Evolutionary conservation across 2,797 vertebrate species (phyloP).

Genomic region (Hylomyscus alleni): DNA sequence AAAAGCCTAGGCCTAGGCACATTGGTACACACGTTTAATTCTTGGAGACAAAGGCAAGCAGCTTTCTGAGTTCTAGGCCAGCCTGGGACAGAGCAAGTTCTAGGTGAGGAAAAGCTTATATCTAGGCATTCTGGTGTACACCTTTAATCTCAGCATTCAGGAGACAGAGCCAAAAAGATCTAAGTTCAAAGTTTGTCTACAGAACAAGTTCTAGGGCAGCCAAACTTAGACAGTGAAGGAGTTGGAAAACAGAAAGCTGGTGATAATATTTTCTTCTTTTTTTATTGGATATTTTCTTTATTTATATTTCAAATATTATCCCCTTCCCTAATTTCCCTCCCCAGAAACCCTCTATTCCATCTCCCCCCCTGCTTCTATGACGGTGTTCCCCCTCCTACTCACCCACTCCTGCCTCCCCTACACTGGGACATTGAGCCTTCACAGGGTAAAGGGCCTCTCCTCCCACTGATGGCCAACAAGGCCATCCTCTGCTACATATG

Average conservation of each 20-base stretch:
- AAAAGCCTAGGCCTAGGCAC: too few species aligned
- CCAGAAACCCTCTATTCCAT: too few species aligned
- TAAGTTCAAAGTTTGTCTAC: background rate
- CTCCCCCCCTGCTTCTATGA: too few species aligned
- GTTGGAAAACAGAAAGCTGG: background rate
- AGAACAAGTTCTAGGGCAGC: background rate
- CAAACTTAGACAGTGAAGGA: background rate
- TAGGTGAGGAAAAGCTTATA: background rate
- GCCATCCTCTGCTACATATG: too few species aligned
- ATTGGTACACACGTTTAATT: background rate
- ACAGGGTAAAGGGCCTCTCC: too few species aligned
- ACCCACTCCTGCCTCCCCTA: too few species aligned
- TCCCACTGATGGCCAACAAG: too few species aligned
- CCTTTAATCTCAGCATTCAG: background rate
- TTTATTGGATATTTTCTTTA: too few species aligned
- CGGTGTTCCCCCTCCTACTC: too few species aligned
- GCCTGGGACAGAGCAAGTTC: background rate
- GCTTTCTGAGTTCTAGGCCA: background rate
- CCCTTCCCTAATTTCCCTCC: too few species aligned
- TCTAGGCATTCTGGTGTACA: background rate
- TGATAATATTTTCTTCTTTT: background rate
- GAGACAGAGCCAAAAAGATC: background rate
- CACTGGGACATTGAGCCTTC: too few species aligned
- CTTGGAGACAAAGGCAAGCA: background rate
- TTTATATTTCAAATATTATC: too few species aligned